Base-by-base conservation (phyloP, 2,888 invertebrate genomes). In the Oscheius sp. region DNA sequence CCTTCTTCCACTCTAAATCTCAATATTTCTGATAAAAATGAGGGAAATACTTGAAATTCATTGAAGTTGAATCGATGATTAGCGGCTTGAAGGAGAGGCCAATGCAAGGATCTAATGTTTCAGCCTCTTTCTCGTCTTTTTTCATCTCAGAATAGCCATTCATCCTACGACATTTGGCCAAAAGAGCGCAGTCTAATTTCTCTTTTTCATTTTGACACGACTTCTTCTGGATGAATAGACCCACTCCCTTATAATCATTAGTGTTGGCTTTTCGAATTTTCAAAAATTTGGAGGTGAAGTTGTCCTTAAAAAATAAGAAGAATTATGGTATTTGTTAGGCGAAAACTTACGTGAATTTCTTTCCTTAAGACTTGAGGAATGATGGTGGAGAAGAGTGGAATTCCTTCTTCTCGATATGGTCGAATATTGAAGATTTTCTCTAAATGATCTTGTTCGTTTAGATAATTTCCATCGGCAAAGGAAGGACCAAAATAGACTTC, bases 271-370 rank as follows among this genome's bases (percentile, higher is more conserved):
- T 57, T 25, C 37, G 20, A 15, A n/a, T 27, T n/a, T 23, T 20
- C 15, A 61, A 0, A 42, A 61, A 61, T 61, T 61, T 45, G 1
- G 45, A 61, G 4, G 61, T 61, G n/a, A 61, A 61, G 1, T 27
- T n/a, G 25, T 42, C 20, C 61, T 61, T 5, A 61, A 61, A 61
- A 1, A 4, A n/a, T 45, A 27, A n/a, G 6, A 45, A 27, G n/a
- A 25, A 15, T 34, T 33, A 10, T n/a, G n/a, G n/a, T n/a, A n/a
- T n/a, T 23, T 31, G 27, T 2, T 3, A 2, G 1, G 29, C n/a
- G 8, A 29, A 6, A 17, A 27, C 42, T 27, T 10, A 45, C 61
- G n/a, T 61, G 61, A 12, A 61, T 45, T 6, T 45, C 31, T 17
- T 8, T 10, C n/a, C 61, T 17, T 10, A 61, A 20, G 17, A 42